Evolutionary conservation across 53 echinoderm and acorn worm genomes (phyloP), one percentile per base, ranked within the genome.

Genomic region (Crossaster papposus): DNA sequence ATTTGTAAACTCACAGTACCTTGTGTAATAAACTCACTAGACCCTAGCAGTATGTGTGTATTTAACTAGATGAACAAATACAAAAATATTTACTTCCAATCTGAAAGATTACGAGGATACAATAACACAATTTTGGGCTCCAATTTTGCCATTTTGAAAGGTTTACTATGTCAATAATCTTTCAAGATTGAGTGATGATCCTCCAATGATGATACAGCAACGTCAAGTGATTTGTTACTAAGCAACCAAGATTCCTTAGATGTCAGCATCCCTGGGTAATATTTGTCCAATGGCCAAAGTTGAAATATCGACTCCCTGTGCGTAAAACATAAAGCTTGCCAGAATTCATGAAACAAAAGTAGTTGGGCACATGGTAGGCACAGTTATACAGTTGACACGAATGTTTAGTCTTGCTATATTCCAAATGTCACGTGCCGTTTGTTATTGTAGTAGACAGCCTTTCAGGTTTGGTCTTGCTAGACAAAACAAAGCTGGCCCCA

Each of bases 231-330:
- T 64, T 76, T 8, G 87, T 77, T 62, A 72, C 87, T 36, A 52
- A 58, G 87, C 77, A 76, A 63, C 64, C 11, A 54, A n/a, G 50
- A 87, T 87, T 77, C 28, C 51, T 87, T 35, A 55, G 55, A 87
- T 87, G 62, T 64, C 37, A 20, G 29, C 22, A 74, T 73, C n/a
- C 12, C 9, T 54, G 38, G 44, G 30, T 83, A 70, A 70, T 28
- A 0, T 38, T 72, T 54, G 15, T 54, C 1, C 32, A 31, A 53
- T 72, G 20, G 53, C 5, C 28, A 14, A 50, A 78, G 51, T 51
- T 78, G 78, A 51, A 51, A 51, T n/a, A 76, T 29, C 36, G 76
- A 37, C 15, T 22, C 31, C 13, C 71, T 71, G 26, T 71, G 71
- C 13, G 71, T 10, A 33, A 33, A 74, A 32, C 14, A 29, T 34